Conservation (phyloP, 1,140 invertebrate genomes). For the Papilio xuthus region DNA sequence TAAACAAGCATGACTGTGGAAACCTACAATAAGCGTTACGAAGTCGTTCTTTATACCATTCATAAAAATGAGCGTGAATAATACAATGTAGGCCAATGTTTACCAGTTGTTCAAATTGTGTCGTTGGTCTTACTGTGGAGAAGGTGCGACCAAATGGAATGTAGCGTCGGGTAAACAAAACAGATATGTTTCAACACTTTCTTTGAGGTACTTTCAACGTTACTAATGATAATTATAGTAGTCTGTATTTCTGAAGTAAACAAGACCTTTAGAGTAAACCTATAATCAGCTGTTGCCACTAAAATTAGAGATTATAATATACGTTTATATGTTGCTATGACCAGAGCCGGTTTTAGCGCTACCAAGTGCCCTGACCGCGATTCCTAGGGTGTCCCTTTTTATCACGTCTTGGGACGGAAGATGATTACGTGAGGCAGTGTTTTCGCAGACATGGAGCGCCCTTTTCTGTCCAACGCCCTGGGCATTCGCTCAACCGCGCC, state of each 20-base stretch:
- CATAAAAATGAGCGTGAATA: background rate
- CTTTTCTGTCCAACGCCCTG: no score
- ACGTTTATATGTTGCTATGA: no score
- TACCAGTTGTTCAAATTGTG: constrained; percentile 33
- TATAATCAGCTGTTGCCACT: background rate
- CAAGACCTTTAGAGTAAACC: background rate
- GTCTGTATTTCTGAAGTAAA: constrained; percentile 42
- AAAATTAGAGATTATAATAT: no score
- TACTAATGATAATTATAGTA: constrained; percentile 40
- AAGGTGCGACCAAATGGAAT: constrained; percentile 13
- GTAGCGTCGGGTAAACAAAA: constrained; percentile 37
- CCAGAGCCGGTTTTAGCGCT: no score
- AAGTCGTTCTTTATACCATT: background rate
- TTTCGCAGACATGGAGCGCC: no score
- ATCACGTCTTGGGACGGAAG: no score
- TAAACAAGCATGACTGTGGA: background rate
- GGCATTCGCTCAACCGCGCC: no score
- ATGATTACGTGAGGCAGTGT: no score
- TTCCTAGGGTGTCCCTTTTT: no score
- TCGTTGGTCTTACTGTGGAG: constrained; percentile 7
- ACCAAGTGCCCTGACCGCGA: no score
- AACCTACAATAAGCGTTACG: background rate
- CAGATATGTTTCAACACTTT: constrained; percentile 49
- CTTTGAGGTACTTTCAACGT: constrained; percentile 47
- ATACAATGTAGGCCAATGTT: background rate